Conservation (phyloP, 2,113 vertebrate species). For the Ramphastos sulfuratus region DNA sequence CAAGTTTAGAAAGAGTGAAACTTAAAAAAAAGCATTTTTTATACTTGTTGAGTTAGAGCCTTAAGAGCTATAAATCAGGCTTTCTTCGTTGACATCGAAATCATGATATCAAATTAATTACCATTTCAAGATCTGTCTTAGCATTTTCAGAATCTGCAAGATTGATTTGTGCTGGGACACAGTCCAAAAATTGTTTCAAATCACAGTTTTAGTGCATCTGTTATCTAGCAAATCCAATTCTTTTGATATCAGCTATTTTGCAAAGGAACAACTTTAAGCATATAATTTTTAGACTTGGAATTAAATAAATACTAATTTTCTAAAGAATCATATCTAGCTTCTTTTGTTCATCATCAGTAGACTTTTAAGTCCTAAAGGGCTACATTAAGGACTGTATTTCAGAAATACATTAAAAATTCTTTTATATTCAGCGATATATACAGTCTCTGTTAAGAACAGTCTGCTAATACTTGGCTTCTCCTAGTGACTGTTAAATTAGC, state of each 20-base stretch:
- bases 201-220: slow-evolving; percentile 31
- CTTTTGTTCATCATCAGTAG: background rate
- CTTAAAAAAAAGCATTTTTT: background rate
- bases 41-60: background rate
- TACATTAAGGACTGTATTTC: background rate
- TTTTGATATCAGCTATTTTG: slow-evolving; percentile 10
- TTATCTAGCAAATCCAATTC: slow-evolving; percentile 42
- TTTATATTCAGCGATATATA: background rate
- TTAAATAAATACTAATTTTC: background rate
- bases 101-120: slow-evolving; percentile 45
- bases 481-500: slow-evolving; percentile 47
- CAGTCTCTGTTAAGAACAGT: background rate
- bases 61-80: background rate
- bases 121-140: slow-evolving; percentile 28
- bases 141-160: slow-evolving; percentile 7
- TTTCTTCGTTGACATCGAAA: background rate
- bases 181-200: slow-evolving; percentile 45
- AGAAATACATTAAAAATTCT: background rate
- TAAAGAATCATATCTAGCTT: background rate
- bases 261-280: background rate
- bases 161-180: slow-evolving; percentile 50
- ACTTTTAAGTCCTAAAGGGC: background rate
- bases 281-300: background rate
- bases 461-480: slow-evolving; percentile 46
- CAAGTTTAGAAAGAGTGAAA: background rate